Base-by-base conservation (phyloP, 2,797 vertebrate genomes). In the Tiaroga cobitis region DNA sequence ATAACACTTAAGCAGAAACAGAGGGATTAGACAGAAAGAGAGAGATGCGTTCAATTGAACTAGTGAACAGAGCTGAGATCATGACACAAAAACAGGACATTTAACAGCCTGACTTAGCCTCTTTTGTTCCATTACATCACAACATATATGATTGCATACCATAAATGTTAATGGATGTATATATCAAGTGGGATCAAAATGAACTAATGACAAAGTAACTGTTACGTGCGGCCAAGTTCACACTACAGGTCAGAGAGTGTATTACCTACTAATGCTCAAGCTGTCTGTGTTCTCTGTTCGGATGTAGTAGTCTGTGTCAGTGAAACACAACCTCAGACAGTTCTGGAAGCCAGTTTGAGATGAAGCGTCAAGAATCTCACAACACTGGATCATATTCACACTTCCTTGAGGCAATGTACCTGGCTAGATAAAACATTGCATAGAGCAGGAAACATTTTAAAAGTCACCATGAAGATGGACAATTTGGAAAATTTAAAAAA, bases 1-100 rank as follows among this genome's bases (percentile, higher is more conserved):
- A 86, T 79, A 86, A 86, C 85, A 86, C 82, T 87, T 87, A 89
- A 87, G 74, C 4, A 82, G 73, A 82, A 84, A 84, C 68, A 80
- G 68, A 84, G 16, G 76, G 59, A 81, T 74, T 43, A 84, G 61
- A 82, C 8, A 75, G 34, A 84, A 29, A 69, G n/a, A 84, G 41
- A 59, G 59, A 34, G 43, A 78, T 80, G 51, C 83, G 49, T 77
- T 68, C 10, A 74, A 46, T 3, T 29, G 2, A 68, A 51, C 46
- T 77, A 26, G 1, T 18, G 26, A 75, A 67, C 19, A 24, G 19
- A 82, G 41, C 41, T 3, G 11, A 73, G 69, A 26, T 13, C 29
- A 4, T 69, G 11, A 11, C 18, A 29, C 29, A 34, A 63, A 46
- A 74, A 10, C 46, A 54, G 56, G 5, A 82, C 10, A 56, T 41